Conservation (phyloP, 2,113 vertebrate species). For the Cinclus cinclus region DNA sequence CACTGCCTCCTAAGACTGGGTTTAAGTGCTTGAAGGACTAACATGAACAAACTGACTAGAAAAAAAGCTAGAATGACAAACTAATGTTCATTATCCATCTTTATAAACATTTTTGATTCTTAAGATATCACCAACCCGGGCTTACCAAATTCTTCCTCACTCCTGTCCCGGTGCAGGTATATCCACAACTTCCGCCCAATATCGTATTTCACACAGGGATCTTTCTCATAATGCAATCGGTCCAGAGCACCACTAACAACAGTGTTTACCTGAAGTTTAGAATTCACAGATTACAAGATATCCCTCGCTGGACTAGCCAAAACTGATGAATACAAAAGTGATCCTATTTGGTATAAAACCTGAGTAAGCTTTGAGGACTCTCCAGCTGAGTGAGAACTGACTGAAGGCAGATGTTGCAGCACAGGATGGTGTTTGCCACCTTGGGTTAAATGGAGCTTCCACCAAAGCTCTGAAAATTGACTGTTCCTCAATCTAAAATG, state of each 20-base stretch:
- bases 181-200: conserved; percentile 97
- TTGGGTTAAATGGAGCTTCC: not conserved
- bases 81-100: not conserved
- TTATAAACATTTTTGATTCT: not conserved
- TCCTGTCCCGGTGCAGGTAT: conserved; percentile 92
- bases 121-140: not conserved
- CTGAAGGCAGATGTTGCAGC: not conserved
- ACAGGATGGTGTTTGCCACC: not conserved
- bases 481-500: not conserved
- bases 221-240: conserved; percentile 95
- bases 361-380: not conserved
- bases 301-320: not conserved
- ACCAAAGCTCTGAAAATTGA: not conserved
- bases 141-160: conserved; percentile 96
- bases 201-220: conserved; percentile 97
- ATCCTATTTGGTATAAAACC: not conserved
- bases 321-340: not conserved
- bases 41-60: not conserved
- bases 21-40: not conserved
- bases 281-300: not conserved
- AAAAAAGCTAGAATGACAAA: not conserved
- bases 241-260: conserved; percentile 97
- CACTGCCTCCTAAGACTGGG: not conserved
- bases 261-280: conserved; percentile 86
- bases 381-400: not conserved